Evolutionary conservation across 92 coral and sea anemone species (phyloP), one percentile per base, ranked within the genome.

Genomic region (Pocillopora grandis): DNA sequence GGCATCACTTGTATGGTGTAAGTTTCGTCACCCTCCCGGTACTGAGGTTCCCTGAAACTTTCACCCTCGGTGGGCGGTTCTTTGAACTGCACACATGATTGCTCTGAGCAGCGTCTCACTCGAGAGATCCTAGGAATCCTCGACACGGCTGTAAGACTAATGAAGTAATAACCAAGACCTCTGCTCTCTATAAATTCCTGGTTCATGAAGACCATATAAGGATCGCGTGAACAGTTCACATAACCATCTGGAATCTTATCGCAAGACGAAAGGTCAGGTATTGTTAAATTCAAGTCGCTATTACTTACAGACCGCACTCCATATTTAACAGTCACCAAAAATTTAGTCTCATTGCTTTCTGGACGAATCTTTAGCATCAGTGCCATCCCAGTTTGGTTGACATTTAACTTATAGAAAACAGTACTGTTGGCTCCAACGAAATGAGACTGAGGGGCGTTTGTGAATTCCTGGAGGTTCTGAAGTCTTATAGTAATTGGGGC

Each of bases 21-120:
- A 85, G 91, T 93, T 21, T 84, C 82, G 55, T 93, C 97, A 10
- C 91, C 89, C 7, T 36, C 52, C 10, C 89, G 86, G 67, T 93
- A 78, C 52, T 91, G 91, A 35, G 69, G 80, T 12, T 89, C 71
- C 85, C 80, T 64, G 80, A 82, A 18, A 87, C 94, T 74, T 58
- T 62, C 1, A 67, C 72, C 33, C 12, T 23, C 5, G n/a, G 72
- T 67, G 49, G 97, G 97, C 11, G 94, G 89, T n/a, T 91, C 91
- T 81, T 93, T 93, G 55, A 89, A 90, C 69, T 91, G 92, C 19
- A 89, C 91, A 55, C 97, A 93, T 0, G 97, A 93, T 18, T 91
- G 75, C 56, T 91, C 91, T 9, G 85, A 68, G 31, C 94, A 93
- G 8, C 72, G 72, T 42, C 36, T 67, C 8, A 12, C 72, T 67